These are phyloP conservation scores for Drosophila bocki DNA, from an alignment of 1,140 invertebrate genomes.

Conservation along the genomic window DNA sequence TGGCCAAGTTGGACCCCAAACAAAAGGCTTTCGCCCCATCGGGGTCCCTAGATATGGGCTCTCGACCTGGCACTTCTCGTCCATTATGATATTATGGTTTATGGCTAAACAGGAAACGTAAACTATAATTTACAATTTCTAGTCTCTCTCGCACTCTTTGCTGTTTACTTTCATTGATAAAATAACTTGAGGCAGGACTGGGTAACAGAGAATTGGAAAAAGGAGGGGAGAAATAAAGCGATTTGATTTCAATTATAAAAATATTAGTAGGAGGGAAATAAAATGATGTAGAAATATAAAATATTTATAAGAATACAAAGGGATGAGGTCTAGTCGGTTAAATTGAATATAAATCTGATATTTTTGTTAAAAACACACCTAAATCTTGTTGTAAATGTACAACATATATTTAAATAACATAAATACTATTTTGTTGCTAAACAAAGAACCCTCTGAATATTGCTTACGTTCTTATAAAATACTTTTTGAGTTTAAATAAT, in stretches of 20 bases:
- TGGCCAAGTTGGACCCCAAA: conserved; percentile 32
- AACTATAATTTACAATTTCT: conserved; percentile 39
- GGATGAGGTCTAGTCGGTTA: neutral
- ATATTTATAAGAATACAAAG: neutral
- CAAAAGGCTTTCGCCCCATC: conserved; percentile 27
- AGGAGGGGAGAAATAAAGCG: neutral
- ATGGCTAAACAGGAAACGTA: conserved; percentile 54
- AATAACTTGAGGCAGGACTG: conserved; percentile 50
- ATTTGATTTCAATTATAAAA: conserved; percentile 10
- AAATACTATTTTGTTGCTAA: neutral
- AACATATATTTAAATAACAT: too few species aligned
- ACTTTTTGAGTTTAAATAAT: neutral
- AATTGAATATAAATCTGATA: neutral
- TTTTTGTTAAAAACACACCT: neutral
- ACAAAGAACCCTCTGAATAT: neutral
- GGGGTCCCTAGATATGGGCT: conserved; percentile 10
- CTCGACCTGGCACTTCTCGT: conserved; percentile 36
- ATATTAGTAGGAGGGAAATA: neutral
- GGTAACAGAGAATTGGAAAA: conserved; percentile 27
- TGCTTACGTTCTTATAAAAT: neutral
- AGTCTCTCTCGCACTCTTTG: conserved; percentile 15
- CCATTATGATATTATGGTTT: conserved; percentile 53
- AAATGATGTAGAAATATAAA: neutral
- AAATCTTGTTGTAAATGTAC: neutral
- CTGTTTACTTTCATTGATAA: conserved; percentile 51